Percentiles rank a stretch among this genome's conserved stretches.
Evolutionary conservation across 2,113 vertebrate genomes (phyloP).

Genomic region (Brienomyrus brachyistius): DNA sequence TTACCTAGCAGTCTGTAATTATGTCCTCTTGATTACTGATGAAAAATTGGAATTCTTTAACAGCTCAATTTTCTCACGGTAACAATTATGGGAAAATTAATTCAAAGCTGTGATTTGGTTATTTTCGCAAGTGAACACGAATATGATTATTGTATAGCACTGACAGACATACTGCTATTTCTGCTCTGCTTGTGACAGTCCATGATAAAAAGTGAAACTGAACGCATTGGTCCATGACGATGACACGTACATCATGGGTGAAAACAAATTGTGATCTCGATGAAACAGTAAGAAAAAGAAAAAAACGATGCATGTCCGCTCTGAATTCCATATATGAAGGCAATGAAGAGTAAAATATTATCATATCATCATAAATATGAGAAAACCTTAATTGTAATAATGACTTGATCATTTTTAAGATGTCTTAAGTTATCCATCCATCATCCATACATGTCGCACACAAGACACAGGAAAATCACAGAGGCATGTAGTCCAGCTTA

Average conservation of each 20-base stretch:
- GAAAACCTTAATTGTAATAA: background rate
- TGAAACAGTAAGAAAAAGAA: background rate
- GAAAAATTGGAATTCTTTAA: background rate
- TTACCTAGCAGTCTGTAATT: background rate
- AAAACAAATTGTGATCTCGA: background rate
- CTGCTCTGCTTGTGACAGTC: background rate
- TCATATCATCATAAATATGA: no score
- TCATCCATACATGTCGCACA: background rate
- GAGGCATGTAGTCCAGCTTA: background rate
- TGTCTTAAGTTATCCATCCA: background rate
- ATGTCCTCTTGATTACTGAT: background rate
- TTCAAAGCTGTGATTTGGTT: background rate
- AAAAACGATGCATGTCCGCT: no score
- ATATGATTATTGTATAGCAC: background rate
- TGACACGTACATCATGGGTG: background rate
- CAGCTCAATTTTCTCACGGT: background rate
- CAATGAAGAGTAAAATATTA: no score
- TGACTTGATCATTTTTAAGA: no score
- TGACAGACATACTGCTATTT: background rate
- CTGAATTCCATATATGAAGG: no score
- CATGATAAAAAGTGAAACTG: background rate
- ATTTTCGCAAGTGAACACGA: background rate
- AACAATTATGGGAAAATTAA: background rate
- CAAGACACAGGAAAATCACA: background rate
- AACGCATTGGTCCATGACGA: background rate